These are phyloP conservation scores for Protomyctophum bolini DNA, from an alignment of 2,113 vertebrate species.

Conservation along the genomic window DNA sequence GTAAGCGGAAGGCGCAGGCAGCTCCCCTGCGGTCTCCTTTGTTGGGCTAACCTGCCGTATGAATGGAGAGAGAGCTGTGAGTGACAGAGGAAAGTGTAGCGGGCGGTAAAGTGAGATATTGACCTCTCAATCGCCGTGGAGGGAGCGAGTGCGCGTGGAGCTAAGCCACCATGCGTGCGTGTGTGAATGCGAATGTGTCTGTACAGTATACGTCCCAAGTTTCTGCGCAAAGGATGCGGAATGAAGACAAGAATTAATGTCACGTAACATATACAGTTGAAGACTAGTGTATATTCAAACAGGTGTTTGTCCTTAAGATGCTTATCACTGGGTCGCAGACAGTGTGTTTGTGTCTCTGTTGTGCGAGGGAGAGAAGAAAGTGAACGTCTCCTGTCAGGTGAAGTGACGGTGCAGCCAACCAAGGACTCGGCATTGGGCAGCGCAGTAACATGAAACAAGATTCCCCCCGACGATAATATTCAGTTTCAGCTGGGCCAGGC, in stretches of 20 bases:
- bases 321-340: neutral
- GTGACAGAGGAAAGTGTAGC: constrained; percentile 81
- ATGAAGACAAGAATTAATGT: constrained; percentile 16
- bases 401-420: constrained; percentile 32
- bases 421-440: constrained; percentile 42
- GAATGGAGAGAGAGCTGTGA: constrained; percentile 72
- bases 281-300: constrained; percentile 8
- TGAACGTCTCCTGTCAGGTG: constrained; percentile 67
- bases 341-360: neutral
- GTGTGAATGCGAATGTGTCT: neutral
- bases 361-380: constrained; percentile 68
- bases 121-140: constrained; percentile 85
- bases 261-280: constrained; percentile 12
- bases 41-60: constrained; percentile 68
- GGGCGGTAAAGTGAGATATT: constrained; percentile 88
- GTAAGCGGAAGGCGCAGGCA: constrained; percentile 64
- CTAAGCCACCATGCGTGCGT: too few species aligned
- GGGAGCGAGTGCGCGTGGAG: constrained; percentile 62
- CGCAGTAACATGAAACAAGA: constrained; percentile 93
- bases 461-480: constrained; percentile 87
- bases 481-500: constrained; percentile 88
- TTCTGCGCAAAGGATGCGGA: constrained; percentile 4
- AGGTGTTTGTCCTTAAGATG: constrained; percentile 1
- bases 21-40: constrained; percentile 76
- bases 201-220: too few species aligned